Conservation (phyloP, 1,140 invertebrate species). For the Drosophila ohnishii region DNA sequence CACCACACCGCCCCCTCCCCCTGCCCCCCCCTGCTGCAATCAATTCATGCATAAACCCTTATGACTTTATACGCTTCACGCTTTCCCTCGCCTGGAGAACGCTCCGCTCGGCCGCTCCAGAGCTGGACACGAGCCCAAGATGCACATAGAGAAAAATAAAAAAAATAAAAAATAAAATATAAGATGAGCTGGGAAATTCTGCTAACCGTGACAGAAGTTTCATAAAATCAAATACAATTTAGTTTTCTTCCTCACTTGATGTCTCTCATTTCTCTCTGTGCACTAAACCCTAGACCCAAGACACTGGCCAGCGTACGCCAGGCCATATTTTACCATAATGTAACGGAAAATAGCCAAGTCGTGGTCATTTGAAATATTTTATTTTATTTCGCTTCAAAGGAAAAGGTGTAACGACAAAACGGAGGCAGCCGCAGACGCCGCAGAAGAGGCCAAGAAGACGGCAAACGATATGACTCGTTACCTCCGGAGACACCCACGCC, state of each 20-base stretch:
- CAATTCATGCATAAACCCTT: constrained; percentile 81
- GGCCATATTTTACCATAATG: constrained; percentile 78
- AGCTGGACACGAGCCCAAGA: constrained; percentile 44
- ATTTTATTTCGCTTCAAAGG: constrained; percentile 71
- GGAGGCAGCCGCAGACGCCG: constrained; percentile 49
- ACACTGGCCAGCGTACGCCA: constrained; percentile 51
- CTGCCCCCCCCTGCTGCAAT: constrained; percentile 48
- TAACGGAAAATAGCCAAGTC: constrained; percentile 80
- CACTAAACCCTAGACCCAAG: constrained; percentile 14
- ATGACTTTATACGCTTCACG: constrained; percentile 80
- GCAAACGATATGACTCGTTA: constrained; percentile 35
- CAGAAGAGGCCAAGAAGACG: constrained; percentile 5
- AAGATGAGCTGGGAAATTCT: constrained; percentile 2
- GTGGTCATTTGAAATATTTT: constrained; percentile 80
- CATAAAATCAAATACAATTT: background rate
- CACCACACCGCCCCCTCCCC: background rate
- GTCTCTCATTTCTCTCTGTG: background rate
- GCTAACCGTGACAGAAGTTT: too few relatives aligned
- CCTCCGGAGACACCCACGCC: constrained; percentile 10
- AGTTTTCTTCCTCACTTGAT: background rate
- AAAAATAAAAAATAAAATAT: too few relatives aligned
- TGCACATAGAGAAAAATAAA: background rate
- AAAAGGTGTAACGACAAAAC: constrained; percentile 70
- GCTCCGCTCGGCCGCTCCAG: constrained; percentile 30
- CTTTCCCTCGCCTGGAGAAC: constrained; percentile 57